Percentiles rank a stretch among this genome's conserved stretches.
These are phyloP conservation scores for Arbacia lixula DNA, from an alignment of 53 echinoderm and acorn worm genomes.

Conservation along the genomic window DNA sequence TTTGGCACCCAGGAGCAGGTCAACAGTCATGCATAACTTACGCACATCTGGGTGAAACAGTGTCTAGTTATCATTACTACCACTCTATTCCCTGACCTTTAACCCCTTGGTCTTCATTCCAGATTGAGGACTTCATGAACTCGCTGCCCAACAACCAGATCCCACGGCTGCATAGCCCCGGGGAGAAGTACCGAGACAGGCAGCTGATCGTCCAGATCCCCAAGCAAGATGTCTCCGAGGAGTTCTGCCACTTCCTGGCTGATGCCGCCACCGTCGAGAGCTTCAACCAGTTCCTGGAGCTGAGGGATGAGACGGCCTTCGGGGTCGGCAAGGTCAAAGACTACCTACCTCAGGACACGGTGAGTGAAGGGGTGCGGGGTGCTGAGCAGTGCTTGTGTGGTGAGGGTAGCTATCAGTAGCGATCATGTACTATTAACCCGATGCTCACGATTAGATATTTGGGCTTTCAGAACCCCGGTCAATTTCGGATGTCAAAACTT, in stretches of 20 bases:
- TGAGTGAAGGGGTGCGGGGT: no score
- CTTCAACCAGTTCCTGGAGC: conserved; percentile 90
- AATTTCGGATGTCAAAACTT: no score
- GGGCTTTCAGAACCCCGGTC: no score
- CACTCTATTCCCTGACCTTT: not conserved
- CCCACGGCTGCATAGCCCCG: conserved; percentile 90
- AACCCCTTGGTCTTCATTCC: conserved; percentile 1
- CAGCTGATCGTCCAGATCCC: conserved; percentile 98
- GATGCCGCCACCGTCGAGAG: conserved; percentile 87
- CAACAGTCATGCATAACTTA: no score
- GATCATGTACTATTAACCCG: no score
- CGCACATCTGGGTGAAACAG: no score
- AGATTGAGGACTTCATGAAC: conserved; percentile 99
- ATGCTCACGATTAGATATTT: no score
- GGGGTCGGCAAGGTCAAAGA: conserved; percentile 89
- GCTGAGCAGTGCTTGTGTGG: no score
- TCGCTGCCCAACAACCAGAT: conserved; percentile 95
- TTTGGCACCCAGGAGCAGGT: no score
- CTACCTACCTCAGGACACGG: conserved; percentile 90
- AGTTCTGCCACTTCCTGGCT: conserved; percentile 85
- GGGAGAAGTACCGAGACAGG: conserved; percentile 91
- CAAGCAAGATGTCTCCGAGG: conserved; percentile 90
- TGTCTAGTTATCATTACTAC: not conserved
- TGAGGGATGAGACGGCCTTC: conserved; percentile 92
- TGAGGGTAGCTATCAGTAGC: no score